phyloP scores from a whole-genome alignment of 1,140 invertebrate species.

The Hesperophylax magnus region DNA sequence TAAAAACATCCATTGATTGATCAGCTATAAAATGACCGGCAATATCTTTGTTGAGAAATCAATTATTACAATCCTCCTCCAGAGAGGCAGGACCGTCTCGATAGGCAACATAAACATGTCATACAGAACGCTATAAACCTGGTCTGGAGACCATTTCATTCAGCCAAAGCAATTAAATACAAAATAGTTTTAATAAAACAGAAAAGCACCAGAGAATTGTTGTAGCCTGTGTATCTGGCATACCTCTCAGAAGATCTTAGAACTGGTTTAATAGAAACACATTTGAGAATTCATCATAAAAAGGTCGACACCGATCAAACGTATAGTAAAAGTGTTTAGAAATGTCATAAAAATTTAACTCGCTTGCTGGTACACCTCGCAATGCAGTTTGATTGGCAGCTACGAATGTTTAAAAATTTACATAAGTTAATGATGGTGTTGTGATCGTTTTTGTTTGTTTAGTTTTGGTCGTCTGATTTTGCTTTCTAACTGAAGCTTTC shows the following conservation, averaged over 20 bases:
- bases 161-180: constrained; percentile 20
- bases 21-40: constrained; percentile 1
- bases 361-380: too few species aligned
- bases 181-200: constrained; percentile 16
- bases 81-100: background rate
- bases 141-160: background rate
- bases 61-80: constrained; percentile 4
- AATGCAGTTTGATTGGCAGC: too few species aligned
- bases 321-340: constrained; percentile 4
- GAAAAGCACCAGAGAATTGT: background rate
- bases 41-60: constrained; percentile 23
- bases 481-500: too few species aligned
- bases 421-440: too few species aligned
- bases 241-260: background rate
- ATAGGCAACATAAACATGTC: constrained; percentile 13
- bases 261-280: background rate
- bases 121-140: constrained; percentile 8
- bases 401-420: too few species aligned
- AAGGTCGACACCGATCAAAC: constrained; percentile 10
- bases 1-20: constrained; percentile 26
- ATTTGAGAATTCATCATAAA: constrained; percentile 19
- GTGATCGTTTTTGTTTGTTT: too few species aligned
- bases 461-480: too few species aligned
- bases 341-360: constrained; percentile 7
- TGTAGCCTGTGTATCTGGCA: background rate